phyloP scores from a whole-genome alignment of 2,113 vertebrate genomes.

The Chroicocephalus ridibundus region DNA sequence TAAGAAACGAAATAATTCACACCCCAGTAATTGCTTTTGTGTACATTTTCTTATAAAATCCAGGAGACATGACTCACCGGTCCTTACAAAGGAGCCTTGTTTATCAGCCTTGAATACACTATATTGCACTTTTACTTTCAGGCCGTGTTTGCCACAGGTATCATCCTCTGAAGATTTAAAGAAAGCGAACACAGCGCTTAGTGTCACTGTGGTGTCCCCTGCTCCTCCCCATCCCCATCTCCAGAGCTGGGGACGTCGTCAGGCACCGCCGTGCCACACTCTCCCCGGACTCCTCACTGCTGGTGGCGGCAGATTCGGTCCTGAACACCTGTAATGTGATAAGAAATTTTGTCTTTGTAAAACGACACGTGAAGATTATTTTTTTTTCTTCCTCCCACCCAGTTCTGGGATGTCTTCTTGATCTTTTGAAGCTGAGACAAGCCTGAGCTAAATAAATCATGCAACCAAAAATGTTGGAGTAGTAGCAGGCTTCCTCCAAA shows the following conservation, averaged over 20 bases:
- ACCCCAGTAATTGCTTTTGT: slow-evolving; percentile 78
- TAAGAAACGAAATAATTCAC: slow-evolving; percentile 77
- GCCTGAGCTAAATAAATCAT: not conserved
- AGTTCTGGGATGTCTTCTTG: not conserved
- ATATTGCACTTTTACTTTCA: not conserved
- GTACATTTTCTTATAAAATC: slow-evolving; percentile 72
- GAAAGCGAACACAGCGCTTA: fast-evolving
- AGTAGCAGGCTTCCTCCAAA: not conserved
- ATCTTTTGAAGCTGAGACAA: not conserved
- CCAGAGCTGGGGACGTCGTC: fast-evolving
- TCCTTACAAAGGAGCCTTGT: slow-evolving; percentile 64
- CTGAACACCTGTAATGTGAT: fast-evolving
- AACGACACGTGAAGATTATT: fast-evolving
- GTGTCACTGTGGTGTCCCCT: not conserved
- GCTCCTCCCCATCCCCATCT: not conserved
- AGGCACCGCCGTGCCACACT: not conserved
- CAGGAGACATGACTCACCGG: slow-evolving; percentile 71
- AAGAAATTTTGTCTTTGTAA: not conserved
- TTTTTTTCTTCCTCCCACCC: not conserved
- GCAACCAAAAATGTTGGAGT: not conserved
- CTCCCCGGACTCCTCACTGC: not conserved
- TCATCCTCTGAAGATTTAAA: not conserved
- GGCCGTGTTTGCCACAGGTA: not conserved
- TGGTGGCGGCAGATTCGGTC: not conserved
- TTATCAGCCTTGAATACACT: slow-evolving; percentile 8